phyloP scores from a whole-genome alignment of 23 tunicate genomes.

The Botrylloides violaceus region DNA sequence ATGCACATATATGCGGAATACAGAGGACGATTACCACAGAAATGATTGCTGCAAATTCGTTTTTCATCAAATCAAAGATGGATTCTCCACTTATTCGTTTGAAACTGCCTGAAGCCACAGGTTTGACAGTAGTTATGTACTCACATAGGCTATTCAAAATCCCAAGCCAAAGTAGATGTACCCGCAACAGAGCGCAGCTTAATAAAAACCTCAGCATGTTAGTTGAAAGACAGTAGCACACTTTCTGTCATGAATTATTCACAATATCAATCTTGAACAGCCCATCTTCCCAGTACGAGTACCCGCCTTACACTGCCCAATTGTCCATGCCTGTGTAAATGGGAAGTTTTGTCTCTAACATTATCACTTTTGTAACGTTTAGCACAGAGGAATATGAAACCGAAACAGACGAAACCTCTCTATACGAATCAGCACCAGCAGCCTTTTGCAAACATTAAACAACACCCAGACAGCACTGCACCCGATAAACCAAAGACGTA shows the following conservation, averaged over 20 bases:
- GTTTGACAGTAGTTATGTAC: no score
- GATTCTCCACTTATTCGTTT: constrained; percentile 69
- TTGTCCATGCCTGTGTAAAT: no score
- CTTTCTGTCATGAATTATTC: no score
- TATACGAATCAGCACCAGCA: constrained; percentile 14
- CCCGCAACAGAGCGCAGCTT: no score
- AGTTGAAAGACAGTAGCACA: no score
- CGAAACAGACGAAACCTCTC: constrained; percentile 12
- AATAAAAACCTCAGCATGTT: no score
- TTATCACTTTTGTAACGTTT: not conserved
- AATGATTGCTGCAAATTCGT: constrained; percentile 94
- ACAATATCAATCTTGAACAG: no score
- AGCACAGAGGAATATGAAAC: constrained; percentile 9
- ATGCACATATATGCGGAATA: constrained; percentile 84
- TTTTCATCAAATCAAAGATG: constrained; percentile 78
- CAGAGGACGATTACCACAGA: constrained; percentile 54
- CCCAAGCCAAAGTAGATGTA: no score
- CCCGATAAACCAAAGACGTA: constrained; percentile 29
- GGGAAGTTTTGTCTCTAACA: no score
- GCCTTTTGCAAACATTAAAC: constrained; percentile 4
- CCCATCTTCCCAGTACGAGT: no score
- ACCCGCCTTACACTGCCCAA: no score
- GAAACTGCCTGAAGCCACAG: constrained; percentile 61
- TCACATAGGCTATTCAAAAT: no score
- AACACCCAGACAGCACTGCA: constrained; percentile 37